Evolutionary conservation across 1,140 invertebrate genomes (phyloP), one percentile per base, ranked within the genome.

Genomic region (honey bee (Apis mellifera)): DNA sequence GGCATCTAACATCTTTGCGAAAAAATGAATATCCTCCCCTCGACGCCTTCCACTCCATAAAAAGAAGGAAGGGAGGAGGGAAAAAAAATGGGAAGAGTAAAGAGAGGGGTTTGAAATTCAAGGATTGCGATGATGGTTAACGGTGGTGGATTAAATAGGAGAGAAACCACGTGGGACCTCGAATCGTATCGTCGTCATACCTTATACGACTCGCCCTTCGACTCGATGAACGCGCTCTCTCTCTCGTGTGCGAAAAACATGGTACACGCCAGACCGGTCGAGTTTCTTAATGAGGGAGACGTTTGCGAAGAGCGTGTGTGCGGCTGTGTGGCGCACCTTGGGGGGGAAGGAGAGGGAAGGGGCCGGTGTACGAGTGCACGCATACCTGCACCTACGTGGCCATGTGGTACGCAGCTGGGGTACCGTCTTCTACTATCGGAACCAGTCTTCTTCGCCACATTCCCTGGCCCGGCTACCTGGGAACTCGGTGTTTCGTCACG

Each of bases 221-320:
- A 55, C 15, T 26, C n/a, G 23, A 8, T 32, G 23, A 8, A 17
- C 57, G 74, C 75, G 66, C 42, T n/a, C 12, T 7, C 48, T 17
- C 5, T 19, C 21, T 23, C n/a, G 55, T 59, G 76, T 48, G 84
- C 72, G 84, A 77, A 86, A 86, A 85, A 65, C 84, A 60, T 68
- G 72, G 69, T 70, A 60, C 42, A 21, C 64, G 68, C 66, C 82
- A 72, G 82, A 75, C 85, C 85, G 83, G 84, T 85, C 85, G 85
- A 78, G 74, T 79, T 75, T 52, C 76, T 87, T 87, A 87, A 87
- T 84, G 84, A 87, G 84, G 76, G 80, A 86, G 84, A 83, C 68
- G 80, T 32, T 83, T 71, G 50, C 26, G 21, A 9, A 3, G 76
- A 70, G 32, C 32, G 70, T 55, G 52, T 54, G 55, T 55, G 52